phyloP scores from a whole-genome alignment of 2,888 invertebrate genomes.

The Spialia ferax region DNA sequence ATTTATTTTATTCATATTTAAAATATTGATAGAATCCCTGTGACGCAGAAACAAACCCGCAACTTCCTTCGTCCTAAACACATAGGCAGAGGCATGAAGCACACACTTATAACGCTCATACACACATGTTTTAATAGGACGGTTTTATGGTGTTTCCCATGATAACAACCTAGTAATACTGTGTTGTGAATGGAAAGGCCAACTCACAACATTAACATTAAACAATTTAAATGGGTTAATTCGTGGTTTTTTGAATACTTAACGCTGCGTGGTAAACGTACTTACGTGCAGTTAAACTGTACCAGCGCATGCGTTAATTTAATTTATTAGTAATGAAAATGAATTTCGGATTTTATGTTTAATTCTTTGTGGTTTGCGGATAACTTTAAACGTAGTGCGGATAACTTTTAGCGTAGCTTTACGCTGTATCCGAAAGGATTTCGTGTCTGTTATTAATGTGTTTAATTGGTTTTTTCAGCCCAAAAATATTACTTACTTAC shows the following conservation, averaged over 20 bases:
- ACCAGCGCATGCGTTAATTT: constrained; percentile 28
- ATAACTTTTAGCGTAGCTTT: no score
- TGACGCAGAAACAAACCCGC: neutral
- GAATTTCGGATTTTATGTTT: constrained; percentile 9
- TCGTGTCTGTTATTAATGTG: no score
- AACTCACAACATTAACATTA: constrained; percentile 28
- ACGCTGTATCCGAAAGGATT: no score
- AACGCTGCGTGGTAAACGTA: constrained; percentile 21
- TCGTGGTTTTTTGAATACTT: constrained; percentile 37
- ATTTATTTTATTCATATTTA: no score
- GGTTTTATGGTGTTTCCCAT: neutral
- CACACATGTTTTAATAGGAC: neutral
- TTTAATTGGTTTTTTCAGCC: no score
- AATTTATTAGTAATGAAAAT: constrained; percentile 27
- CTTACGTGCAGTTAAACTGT: constrained; percentile 26
- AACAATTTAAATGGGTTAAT: constrained; percentile 36
- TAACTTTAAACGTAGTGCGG: neutral
- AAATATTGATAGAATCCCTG: neutral
- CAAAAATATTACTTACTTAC: no score
- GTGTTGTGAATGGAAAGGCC: constrained; percentile 8
- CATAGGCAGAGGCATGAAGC: neutral
- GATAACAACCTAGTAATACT: constrained; percentile 3
- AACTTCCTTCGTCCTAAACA: neutral
- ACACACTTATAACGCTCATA: neutral
- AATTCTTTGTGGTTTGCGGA: constrained; percentile 7